Evolutionary conservation across 2,797 vertebrate genomes (phyloP).

Genomic region (Anolis apletophallus): DNA sequence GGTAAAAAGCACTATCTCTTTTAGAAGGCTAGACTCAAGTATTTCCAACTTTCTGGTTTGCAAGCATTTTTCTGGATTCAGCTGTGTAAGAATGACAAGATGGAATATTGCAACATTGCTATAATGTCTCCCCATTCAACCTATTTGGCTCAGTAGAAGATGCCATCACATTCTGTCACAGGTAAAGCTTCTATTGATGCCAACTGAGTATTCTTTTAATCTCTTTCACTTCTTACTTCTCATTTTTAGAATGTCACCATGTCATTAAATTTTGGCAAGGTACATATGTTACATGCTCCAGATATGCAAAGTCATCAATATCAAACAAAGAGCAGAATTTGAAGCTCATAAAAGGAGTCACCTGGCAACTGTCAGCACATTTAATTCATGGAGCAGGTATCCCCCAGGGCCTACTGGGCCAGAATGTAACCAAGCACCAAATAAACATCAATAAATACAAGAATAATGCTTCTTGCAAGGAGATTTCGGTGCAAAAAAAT

Average conservation of each 20-base stretch:
- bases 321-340: background rate
- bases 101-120: background rate
- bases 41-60: background rate
- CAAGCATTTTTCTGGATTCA: background rate
- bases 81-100: background rate
- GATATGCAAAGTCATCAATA: background rate
- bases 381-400: background rate
- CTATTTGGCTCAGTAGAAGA: background rate
- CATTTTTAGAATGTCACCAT: background rate
- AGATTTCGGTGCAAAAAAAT: too few species aligned
- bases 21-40: background rate
- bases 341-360: background rate
- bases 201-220: background rate
- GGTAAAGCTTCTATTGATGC: background rate
- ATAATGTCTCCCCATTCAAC: background rate
- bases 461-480: background rate
- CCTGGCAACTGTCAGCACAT: background rate
- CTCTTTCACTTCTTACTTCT: background rate
- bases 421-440: background rate
- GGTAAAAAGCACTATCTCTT: background rate
- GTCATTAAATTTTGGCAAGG: background rate
- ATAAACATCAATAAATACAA: background rate
- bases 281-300: background rate
- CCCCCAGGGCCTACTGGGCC: background rate
- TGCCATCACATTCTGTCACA: background rate